Evolutionary conservation across 53 echinoderm and acorn worm genomes (phyloP).

Genomic region (Stichopus horrens): DNA sequence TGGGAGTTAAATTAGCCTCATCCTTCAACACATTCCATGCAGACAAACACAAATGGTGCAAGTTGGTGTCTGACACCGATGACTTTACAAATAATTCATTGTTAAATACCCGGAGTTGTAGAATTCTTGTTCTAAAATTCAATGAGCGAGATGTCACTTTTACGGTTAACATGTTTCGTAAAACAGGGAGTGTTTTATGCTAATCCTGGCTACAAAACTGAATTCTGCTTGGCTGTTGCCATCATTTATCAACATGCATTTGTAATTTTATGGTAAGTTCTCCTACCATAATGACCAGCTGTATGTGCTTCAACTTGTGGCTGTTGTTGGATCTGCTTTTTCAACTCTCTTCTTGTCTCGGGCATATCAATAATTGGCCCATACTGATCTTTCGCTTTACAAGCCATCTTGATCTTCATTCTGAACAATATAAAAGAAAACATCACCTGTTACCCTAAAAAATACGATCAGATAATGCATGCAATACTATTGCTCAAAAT

Average conservation of each 20-base stretch:
- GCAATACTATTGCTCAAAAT: too few relatives aligned
- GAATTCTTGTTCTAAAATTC: too few relatives aligned
- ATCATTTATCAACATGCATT: not conserved
- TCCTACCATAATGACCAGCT: conserved; percentile 31
- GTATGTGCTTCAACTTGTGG: conserved; percentile 30
- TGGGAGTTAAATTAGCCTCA: too few relatives aligned
- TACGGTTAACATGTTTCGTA: too few relatives aligned
- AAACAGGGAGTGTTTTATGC: too few relatives aligned
- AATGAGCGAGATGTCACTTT: too few relatives aligned
- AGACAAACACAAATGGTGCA: not conserved
- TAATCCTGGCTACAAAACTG: too few relatives aligned
- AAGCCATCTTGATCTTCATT: conserved; percentile 71
- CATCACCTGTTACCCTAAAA: too few relatives aligned
- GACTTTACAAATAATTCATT: too few relatives aligned
- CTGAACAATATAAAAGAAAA: not conserved
- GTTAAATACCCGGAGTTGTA: too few relatives aligned
- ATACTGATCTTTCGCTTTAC: conserved; percentile 94
- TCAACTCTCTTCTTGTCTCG: conserved; percentile 33
- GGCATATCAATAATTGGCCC: conserved; percentile 75
- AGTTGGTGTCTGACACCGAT: too few relatives aligned
- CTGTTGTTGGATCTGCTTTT: conserved; percentile 26
- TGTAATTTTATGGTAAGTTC: not conserved
- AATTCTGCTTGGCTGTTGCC: not conserved
- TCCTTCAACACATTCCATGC: not conserved
- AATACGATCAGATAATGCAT: too few relatives aligned